These are phyloP conservation scores for Anthopleura xanthogrammica DNA, from an alignment of 92 coral and sea anemone species.

Conservation along the genomic window DNA sequence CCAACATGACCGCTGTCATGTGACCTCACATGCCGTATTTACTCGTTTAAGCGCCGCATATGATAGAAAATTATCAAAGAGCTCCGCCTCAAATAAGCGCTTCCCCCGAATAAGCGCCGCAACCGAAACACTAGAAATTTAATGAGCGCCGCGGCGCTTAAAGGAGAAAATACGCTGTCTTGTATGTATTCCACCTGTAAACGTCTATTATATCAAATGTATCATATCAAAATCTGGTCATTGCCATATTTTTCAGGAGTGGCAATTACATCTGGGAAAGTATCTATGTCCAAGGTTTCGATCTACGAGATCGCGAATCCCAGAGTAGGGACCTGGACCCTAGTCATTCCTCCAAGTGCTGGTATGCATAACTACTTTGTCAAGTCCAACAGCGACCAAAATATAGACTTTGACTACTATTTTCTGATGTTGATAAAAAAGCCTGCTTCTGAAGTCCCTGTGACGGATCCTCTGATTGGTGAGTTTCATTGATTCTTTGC, in stretches of 20 bases:
- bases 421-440: conserved; percentile 35
- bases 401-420: conserved; percentile 79
- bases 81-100: too few species aligned
- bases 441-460: conserved; percentile 48
- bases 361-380: conserved; percentile 72
- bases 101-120: too few species aligned
- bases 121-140: too few species aligned
- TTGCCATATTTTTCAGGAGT: conserved; percentile 2
- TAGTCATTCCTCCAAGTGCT: conserved; percentile 49
- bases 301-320: conserved; percentile 69
- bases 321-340: conserved; percentile 75
- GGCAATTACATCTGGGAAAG: conserved; percentile 49
- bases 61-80: too few species aligned
- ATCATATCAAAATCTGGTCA: not conserved
- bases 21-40: too few species aligned
- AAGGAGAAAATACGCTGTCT: too few species aligned
- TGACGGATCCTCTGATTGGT: conserved; percentile 72
- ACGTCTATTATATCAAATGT: too few species aligned
- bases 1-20: too few species aligned
- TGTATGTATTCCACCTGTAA: too few species aligned
- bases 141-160: too few species aligned
- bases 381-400: conserved; percentile 65
- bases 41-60: too few species aligned
- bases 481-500: conserved; percentile 8
- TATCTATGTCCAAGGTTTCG: conserved; percentile 49